Evolutionary conservation across 2,113 vertebrate genomes (phyloP), one percentile per base, ranked within the genome.

Genomic region (Lepus americanus): DNA sequence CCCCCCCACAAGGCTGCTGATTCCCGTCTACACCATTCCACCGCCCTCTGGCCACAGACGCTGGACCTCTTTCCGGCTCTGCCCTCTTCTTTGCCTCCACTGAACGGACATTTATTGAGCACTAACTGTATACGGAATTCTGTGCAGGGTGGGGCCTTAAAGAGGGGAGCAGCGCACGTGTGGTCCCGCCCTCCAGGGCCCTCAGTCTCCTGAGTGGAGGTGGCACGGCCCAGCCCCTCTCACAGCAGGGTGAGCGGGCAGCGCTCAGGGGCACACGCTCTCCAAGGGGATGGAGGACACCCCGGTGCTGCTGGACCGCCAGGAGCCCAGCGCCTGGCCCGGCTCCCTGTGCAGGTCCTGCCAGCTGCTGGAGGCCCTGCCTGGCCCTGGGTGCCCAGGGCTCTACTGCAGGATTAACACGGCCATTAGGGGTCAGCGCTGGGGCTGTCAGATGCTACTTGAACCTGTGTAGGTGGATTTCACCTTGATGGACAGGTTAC

Each of bases 281-380:
- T 33, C 29, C 39, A 17, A 27, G 13, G 6, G 1, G 2, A 10
- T 59, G 31, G 49, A 76, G 49, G 44, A 49, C 2, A 3, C 5
- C 31, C 17, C 6, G 8, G 33, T 1, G 4, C 51, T 1, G 7
- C 10, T 4, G 29, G 77, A 20, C 22, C 17, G 31, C 63, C 49
- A 0, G 51, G 87, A 55, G 29, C 44, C 51, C 33, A 9, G 0
- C 1, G 22, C 63, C 49, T 7, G 61, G 70, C 44, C 22, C 3
- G 0, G 6, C 23, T 49, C 27, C n/a, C 4, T 0, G 3, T 11
- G 11, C 2, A 31, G 25, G 8, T n/a, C 31, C 61, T 20, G 25
- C 27, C 6, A 31, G 23, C 69, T 31, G 20, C 76, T 44, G 64
- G 0, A 6, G 69, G 36, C 27, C 23, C 11, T 7, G 13, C 61